Evolutionary conservation across 2,113 vertebrate genomes (phyloP).

Genomic region (Pantherophis guttatus): DNA sequence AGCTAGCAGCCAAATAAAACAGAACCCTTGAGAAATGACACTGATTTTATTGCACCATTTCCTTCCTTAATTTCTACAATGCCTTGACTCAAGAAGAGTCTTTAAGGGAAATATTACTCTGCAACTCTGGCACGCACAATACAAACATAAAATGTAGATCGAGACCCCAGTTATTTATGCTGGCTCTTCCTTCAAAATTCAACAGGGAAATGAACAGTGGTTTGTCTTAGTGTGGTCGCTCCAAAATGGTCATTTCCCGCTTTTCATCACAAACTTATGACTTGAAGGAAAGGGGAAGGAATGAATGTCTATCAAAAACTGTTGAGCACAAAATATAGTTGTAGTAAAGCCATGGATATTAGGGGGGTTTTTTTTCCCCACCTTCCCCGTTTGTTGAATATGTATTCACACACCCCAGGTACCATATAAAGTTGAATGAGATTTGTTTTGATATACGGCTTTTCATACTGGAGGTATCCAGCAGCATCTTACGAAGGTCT

Average conservation of each 20-base stretch:
- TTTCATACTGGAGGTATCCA: constrained; percentile 67
- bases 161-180: constrained; percentile 17
- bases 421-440: constrained; percentile 53
- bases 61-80: neutral
- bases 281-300: constrained; percentile 26
- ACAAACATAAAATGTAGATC: neutral
- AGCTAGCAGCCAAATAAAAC: neutral
- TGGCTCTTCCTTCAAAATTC: neutral
- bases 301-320: constrained; percentile 21
- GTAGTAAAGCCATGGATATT: constrained; percentile 36
- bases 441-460: constrained; percentile 63
- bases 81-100: neutral
- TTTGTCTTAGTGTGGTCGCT: constrained; percentile 22
- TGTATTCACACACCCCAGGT: constrained; percentile 53
- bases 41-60: neutral
- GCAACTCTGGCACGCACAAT: neutral
- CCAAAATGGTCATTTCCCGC: neutral
- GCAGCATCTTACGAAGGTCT: constrained; percentile 62
- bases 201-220: neutral
- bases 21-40: neutral
- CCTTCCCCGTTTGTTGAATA: constrained; percentile 55
- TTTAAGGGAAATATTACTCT: neutral
- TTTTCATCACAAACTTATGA: constrained; percentile 38
- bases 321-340: constrained; percentile 3
- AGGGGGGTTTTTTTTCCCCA: neutral